Evolutionary conservation across 1,140 invertebrate genomes (phyloP), one percentile per base, ranked within the genome.

Genomic region (Aphelinus certus): DNA sequence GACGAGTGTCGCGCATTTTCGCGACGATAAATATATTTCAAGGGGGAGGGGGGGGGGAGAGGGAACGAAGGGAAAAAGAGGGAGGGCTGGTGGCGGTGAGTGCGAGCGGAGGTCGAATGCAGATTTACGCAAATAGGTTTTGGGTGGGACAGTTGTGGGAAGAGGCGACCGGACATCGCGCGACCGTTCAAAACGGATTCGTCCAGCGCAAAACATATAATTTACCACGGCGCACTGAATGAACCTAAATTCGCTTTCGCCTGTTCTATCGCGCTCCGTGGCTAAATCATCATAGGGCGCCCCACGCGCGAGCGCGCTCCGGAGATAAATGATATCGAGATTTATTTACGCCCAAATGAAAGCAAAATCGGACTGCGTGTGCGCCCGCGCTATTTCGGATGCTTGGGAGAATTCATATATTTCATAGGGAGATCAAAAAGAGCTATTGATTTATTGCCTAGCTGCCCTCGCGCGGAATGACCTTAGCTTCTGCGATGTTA

Each of bases 81-180:
- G 56, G 56, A 64, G 55, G 26, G 26, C 45, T 3, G n/a, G 2
- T 45, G 26, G 60, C 42, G 45, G 9, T 71, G 58, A 75, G 68
- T 75, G 76, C 75, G 78, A 69, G 65, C 71, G 77, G 70, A 78
- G 83, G 69, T 81, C 81, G 76, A 82, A 83, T 83, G 82, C 80
- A 85, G 82, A 85, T 84, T 84, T 81, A 84, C 81, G 81, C 79
- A 81, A 83, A 83, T 80, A 82, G 81, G 78, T 81, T 82, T 81
- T 79, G 77, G 66, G 66, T 78, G 67, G 49, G 64, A 76, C 58
- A 75, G 73, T 42, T 47, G 55, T 47, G 5, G 53, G 45, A 1
- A 48, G 26, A 72, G 42, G n/a, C 51, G 65, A 77, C 75, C 77
- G 79, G 77, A 79, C 80, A 79, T 78, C 70, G 71, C 7, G 10